Evolutionary conservation across 2,797 vertebrate species (phyloP).

Genomic region (Pipistrellus pygmaeus): DNA sequence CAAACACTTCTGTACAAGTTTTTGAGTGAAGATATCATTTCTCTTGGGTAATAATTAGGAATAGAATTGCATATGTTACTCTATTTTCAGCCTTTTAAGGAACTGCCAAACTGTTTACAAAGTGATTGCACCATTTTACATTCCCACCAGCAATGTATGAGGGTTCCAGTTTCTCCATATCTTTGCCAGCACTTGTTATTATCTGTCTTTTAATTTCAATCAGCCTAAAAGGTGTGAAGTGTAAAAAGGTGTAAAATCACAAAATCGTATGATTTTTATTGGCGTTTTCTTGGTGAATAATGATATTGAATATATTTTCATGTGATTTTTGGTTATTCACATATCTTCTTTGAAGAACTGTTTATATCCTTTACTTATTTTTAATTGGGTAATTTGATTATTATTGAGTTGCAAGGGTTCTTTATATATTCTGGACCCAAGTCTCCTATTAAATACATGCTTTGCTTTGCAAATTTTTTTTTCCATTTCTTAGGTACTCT

Average conservation of each 20-base stretch:
- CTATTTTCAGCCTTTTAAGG: not conserved
- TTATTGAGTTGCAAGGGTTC: not conserved
- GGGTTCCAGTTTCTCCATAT: not conserved
- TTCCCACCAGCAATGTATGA: not conserved
- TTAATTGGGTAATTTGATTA: not conserved
- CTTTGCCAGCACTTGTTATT: not conserved
- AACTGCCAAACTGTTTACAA: not conserved
- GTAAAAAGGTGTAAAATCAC: too few relatives aligned
- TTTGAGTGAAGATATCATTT: not conserved
- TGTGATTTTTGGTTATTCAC: not conserved
- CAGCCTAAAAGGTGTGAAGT: not conserved
- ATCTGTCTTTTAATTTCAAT: not conserved
- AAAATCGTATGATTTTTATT: not conserved
- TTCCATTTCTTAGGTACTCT: not conserved
- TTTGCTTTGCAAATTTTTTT: conserved; percentile 15
- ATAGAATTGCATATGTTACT: not conserved
- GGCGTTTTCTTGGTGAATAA: conserved; percentile 8
- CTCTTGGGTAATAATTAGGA: not conserved
- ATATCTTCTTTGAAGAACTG: conserved; percentile 13
- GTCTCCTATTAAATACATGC: not conserved
- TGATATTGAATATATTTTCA: not conserved
- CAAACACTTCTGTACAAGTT: not conserved
- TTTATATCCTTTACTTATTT: conserved; percentile 11
- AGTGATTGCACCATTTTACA: not conserved
- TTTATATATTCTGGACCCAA: not conserved